Percentiles rank a stretch among this genome's conserved stretches.
These are phyloP conservation scores for Scrobipalpa costella DNA, from an alignment of 2,888 invertebrate genomes.

Conservation along the genomic window DNA sequence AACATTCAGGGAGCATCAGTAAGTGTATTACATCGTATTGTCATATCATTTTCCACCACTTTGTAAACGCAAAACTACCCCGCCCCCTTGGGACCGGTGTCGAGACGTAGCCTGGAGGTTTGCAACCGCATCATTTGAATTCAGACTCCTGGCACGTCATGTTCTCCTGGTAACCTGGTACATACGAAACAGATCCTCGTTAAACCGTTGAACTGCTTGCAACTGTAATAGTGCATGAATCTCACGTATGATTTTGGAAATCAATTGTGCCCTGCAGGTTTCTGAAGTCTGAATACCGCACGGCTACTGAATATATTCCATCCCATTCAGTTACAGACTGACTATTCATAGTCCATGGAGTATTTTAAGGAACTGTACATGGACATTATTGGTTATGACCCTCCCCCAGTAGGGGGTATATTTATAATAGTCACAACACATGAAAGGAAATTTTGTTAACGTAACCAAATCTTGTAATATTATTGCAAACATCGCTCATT, in stretches of 20 bases:
- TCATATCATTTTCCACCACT: slow-evolving; percentile 8
- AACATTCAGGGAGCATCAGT: background rate
- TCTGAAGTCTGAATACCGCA: background rate
- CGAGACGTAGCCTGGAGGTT: slow-evolving; percentile 10
- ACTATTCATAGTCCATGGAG: background rate
- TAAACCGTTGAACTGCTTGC: background rate
- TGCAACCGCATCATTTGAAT: slow-evolving; percentile 10
- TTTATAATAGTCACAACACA: too few species aligned
- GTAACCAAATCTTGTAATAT: too few species aligned
- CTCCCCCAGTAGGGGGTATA: too few species aligned
- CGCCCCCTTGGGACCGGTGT: background rate
- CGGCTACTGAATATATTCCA: slow-evolving; percentile 2
- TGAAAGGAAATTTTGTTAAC: too few species aligned
- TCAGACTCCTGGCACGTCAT: slow-evolving; percentile 1
- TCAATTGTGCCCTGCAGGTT: slow-evolving; percentile 10
- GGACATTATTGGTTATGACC: background rate
- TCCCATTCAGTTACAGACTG: background rate
- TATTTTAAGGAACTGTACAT: background rate
- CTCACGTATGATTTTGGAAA: slow-evolving; percentile 8
- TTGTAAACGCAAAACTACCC: slow-evolving; percentile 1
- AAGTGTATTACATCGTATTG: background rate
- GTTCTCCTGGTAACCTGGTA: background rate
- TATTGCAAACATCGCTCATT: too few species aligned
- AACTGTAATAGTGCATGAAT: background rate
- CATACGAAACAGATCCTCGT: background rate